These are phyloP conservation scores for Hipparchia sbordonii DNA, from an alignment of 2,888 invertebrate genomes.

Conservation along the genomic window DNA sequence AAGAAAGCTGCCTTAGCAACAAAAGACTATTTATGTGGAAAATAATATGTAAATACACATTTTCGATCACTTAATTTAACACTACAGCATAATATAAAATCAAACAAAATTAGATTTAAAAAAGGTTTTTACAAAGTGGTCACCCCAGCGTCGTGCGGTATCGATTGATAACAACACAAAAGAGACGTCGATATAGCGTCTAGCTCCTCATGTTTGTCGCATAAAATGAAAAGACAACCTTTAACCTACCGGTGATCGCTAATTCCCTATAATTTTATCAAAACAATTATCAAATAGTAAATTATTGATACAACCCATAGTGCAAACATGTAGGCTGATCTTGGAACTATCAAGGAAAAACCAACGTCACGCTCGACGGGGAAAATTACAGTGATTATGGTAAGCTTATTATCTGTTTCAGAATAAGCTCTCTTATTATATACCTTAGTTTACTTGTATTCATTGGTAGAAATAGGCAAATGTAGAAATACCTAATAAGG, in stretches of 20 bases:
- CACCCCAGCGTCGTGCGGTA: constrained; percentile 66
- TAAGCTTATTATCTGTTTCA: constrained; percentile 33
- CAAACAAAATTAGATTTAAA: not conserved
- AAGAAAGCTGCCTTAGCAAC: too few species aligned
- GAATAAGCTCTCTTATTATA: not conserved
- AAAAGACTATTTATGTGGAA: too few species aligned
- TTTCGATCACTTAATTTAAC: too few species aligned
- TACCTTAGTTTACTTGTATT: not conserved
- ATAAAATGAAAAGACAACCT: constrained; percentile 72
- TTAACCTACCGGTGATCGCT: constrained; percentile 42
- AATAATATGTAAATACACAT: too few species aligned
- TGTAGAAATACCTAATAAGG: too few species aligned
- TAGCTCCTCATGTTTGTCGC: constrained; percentile 69
- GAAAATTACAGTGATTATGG: constrained; percentile 37
- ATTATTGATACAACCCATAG: constrained; percentile 19
- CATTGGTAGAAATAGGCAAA: too few species aligned
- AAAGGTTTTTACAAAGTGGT: constrained; percentile 48
- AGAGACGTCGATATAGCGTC: constrained; percentile 62
- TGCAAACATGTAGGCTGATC: constrained; percentile 40
- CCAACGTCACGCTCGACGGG: constrained; percentile 9
- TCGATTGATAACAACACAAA: constrained; percentile 70
- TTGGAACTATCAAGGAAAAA: constrained; percentile 11
- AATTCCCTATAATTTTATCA: constrained; percentile 23
- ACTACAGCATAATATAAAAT: too few species aligned
- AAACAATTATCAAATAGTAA: constrained; percentile 9